Conservation (phyloP, 2,797 vertebrate species). For the Hydrophis major region DNA sequence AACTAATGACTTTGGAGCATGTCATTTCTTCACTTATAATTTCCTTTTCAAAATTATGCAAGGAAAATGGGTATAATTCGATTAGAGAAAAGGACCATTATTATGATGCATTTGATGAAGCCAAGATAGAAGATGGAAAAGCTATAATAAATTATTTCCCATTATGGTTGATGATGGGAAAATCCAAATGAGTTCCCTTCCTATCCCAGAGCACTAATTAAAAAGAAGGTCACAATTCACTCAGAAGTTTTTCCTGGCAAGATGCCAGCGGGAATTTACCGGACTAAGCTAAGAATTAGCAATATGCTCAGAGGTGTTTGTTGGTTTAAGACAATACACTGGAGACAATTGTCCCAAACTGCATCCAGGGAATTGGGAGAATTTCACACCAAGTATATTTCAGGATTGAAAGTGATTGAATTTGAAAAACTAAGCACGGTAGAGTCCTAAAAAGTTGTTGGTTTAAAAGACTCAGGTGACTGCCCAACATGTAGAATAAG, state of each 20-base stretch:
- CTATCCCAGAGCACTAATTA: not conserved
- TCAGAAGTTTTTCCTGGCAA: not conserved
- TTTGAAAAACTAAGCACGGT: not conserved
- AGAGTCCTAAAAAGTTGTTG: not conserved
- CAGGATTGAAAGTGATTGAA: not conserved
- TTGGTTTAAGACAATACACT: not conserved
- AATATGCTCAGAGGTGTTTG: not conserved
- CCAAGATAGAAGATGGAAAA: not conserved
- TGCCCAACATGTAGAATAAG: not conserved
- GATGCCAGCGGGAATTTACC: not conserved
- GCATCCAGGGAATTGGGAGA: not conserved
- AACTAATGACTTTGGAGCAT: not conserved
- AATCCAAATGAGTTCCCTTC: not conserved
- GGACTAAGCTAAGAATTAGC: not conserved
- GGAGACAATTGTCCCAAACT: not conserved
- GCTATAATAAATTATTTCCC: not conserved
- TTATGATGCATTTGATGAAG: not conserved
- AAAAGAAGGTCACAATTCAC: not conserved
- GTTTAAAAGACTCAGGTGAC: not conserved
- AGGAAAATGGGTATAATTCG: not conserved
- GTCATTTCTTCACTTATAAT: not conserved
- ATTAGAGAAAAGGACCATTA: no score
- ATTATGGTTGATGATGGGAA: not conserved
- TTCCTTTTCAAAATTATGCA: not conserved
- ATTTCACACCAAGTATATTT: not conserved